A percentile compares a stretch with the other conserved stretches of the same genome.
Evolutionary conservation across 2,888 invertebrate species (phyloP).

Genomic region (Drosophila silvestris): DNA sequence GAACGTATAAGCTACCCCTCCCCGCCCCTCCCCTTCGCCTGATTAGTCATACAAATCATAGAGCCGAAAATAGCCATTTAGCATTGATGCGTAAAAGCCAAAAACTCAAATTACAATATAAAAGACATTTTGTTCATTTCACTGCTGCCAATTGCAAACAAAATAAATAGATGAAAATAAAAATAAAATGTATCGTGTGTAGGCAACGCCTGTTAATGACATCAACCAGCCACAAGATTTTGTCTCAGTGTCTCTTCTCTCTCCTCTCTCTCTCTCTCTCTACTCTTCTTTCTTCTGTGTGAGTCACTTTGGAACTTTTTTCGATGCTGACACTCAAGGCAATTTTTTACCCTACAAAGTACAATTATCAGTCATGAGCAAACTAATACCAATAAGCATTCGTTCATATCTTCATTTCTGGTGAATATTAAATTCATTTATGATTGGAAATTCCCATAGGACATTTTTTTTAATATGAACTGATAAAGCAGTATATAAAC

Average conservation of each 20-base stretch:
- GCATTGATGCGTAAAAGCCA: constrained; percentile 70
- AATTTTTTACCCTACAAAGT: constrained; percentile 14
- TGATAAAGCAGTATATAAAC: background rate
- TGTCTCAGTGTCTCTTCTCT: constrained; percentile 20
- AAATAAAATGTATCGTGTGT: constrained; percentile 21
- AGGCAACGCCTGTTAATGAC: constrained; percentile 60
- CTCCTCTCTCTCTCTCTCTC: constrained; percentile 13
- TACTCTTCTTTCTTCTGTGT: constrained; percentile 5
- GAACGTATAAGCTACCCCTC: constrained; percentile 7
- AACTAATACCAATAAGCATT: constrained; percentile 1
- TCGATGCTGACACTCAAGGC: constrained; percentile 39
- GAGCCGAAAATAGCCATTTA: constrained; percentile 61
- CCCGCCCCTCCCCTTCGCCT: background rate
- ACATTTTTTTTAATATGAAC: background rate
- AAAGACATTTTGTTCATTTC: constrained; percentile 57
- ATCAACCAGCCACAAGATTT: constrained; percentile 33
- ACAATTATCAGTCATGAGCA: constrained; percentile 30
- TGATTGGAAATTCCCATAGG: background rate
- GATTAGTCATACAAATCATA: constrained; percentile 54
- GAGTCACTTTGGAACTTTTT: constrained; percentile 48
- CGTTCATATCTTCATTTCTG: constrained; percentile 16
- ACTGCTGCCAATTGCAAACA: constrained; percentile 44
- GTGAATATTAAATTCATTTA: constrained; percentile 1
- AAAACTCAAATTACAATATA: constrained; percentile 70
- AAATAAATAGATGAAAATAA: background rate